Base-by-base conservation (phyloP, 1,140 invertebrate species). In the Agrilus planipennis region DNA sequence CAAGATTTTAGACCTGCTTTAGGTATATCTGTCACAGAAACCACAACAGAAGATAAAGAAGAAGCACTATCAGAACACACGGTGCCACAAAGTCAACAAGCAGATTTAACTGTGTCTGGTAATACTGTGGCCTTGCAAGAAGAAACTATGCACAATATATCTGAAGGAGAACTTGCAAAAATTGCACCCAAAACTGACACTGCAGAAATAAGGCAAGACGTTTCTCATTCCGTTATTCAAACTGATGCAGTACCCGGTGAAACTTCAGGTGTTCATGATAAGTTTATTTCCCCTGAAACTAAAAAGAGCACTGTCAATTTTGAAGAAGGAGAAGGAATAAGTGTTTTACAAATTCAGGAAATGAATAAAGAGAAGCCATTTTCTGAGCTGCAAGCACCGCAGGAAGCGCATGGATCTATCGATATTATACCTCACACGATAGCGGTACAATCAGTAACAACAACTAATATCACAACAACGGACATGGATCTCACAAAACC, bases 361-460 rank as follows among this genome's bases (percentile, higher is more conserved):
- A 58, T 68, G 41, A 67, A 74, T 29, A 73, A 68, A 55, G 73
- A 76, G 61, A 61, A 58, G 22, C 21, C 51, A 29, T 51, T 74
- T 18, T 45, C 49, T 14, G 44, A 60, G 17, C 49, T 51, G 42
- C 46, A 47, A 34, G 59, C 49, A 42, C 68, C 67, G 4, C 57
- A 65, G 46, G 45, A 31, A 10, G 56, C 47, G 3, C 60, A 67
- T 57, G 71, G 73, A 19, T 52, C 53, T 2, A 31, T 72, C 9
- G 62, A 69, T 27, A 61, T 75, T 40, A 57, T 63, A 45, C 51
- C 64, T 10, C 64, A 74, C 49, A 51, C 50, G 32, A 65, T 76
- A 21, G 72, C 73, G 2, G 60, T 65, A 0, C 70, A 64, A 47
- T 65, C 65, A 34, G 68, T 73, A 61, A 50, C 71, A 36, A 4